Percentiles rank a stretch among this genome's conserved stretches.
Conservation (phyloP, 2,113 vertebrate genomes). For the Podarcis cretensis region DNA sequence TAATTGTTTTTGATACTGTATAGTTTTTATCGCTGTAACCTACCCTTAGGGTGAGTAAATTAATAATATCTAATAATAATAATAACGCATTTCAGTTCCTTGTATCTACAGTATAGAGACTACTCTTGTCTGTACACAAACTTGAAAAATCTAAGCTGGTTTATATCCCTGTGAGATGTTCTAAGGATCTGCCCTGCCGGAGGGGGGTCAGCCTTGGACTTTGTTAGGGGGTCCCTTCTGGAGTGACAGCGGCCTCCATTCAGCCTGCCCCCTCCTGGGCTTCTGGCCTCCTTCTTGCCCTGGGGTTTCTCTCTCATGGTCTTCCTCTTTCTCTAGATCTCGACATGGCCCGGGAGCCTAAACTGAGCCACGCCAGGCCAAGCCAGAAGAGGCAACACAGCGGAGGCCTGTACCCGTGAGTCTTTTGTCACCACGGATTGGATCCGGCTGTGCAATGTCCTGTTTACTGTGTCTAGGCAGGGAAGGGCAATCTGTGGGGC, state of each 20-base stretch:
- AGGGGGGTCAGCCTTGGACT: neutral
- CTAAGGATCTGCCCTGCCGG: neutral
- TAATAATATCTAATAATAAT: too few species aligned
- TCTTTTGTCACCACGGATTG: neutral
- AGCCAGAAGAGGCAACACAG: constrained; percentile 63
- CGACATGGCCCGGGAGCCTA: constrained; percentile 65
- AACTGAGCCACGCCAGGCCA: constrained; percentile 18
- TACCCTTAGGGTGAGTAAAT: too few species aligned
- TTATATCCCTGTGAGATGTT: neutral
- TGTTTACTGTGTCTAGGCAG: neutral
- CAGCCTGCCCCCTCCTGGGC: neutral
- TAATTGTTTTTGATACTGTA: too few species aligned
- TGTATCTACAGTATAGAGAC: too few species aligned
- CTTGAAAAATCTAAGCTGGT: neutral
- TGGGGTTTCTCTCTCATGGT: neutral
- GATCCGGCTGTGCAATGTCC: neutral
- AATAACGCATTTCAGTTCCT: neutral
- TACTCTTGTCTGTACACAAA: too few species aligned
- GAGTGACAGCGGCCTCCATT: neutral
- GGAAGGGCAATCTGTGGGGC: neutral
- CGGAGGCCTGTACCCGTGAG: constrained; percentile 66
- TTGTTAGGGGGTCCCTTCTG: neutral
- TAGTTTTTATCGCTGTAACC: too few species aligned
- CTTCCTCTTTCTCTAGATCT: constrained; percentile 51
- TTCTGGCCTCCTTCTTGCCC: neutral